Evolutionary conservation across 2,113 vertebrate species (phyloP).

Genomic region (Salvelinus alpinus): DNA sequence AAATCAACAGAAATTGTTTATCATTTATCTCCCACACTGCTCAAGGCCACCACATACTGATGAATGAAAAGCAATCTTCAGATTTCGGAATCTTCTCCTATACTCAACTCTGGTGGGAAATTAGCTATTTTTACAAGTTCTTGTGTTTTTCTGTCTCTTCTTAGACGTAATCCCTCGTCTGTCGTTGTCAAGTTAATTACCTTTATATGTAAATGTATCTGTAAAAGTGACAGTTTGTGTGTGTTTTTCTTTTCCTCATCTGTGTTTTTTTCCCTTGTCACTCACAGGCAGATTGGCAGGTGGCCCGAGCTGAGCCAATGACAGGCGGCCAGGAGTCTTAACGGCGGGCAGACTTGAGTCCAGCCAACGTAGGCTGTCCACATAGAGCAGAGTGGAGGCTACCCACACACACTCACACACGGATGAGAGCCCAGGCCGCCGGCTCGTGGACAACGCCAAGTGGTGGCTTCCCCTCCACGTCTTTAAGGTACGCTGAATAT

Average conservation of each 20-base stretch:
- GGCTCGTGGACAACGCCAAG: slow-evolving; percentile 21
- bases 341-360: not conserved
- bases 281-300: slow-evolving; percentile 28
- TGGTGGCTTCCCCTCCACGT: slow-evolving; percentile 24
- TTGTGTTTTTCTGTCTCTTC: no score
- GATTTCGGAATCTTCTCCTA: not conserved
- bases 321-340: not conserved
- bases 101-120: no score
- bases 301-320: slow-evolving; percentile 27
- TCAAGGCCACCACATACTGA: not conserved
- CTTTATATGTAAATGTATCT: not conserved
- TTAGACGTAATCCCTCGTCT: not conserved
- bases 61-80: not conserved
- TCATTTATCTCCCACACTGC: not conserved
- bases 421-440: slow-evolving; percentile 28
- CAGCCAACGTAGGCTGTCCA: not conserved
- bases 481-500: slow-evolving; percentile 24
- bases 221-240: not conserved
- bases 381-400: not conserved
- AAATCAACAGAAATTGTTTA: not conserved
- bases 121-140: no score
- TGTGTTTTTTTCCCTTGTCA: not conserved
- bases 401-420: slow-evolving; percentile 3
- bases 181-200: not conserved
- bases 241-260: not conserved